Evolutionary conservation across 2,888 invertebrate genomes (phyloP), one percentile per base, ranked within the genome.

Genomic region (Drosophila putrida): DNA sequence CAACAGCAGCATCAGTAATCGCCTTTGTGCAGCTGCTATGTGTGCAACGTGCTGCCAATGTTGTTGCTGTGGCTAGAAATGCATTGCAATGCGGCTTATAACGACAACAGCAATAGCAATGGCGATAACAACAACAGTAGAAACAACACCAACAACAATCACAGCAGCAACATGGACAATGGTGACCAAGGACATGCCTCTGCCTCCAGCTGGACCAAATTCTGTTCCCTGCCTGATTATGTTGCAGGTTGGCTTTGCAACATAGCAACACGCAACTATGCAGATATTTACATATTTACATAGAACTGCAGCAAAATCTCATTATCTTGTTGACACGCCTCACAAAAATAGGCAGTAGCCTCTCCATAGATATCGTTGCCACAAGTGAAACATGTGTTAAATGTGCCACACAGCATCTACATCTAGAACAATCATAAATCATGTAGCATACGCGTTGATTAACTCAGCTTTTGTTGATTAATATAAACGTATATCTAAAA

Each of bases 321-420:
- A 86, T 88, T 84, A 83, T 80, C 77, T 65, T 80, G 83, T 82
- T 78, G 86, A 85, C 77, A 85, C 67, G 75, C 71, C 75, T 63
- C 64, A 33, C 20, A 54, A 78, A 85, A 88, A 63, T 59, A 58
- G 53, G 13, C 54, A 13, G 15, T 57, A 57, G 46, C n/a, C n/a
- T 15, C n/a, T 11, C 10, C n/a, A 38, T 58, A 9, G n/a, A 27
- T 25, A 9, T 27, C 13, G 11, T 39, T n/a, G 35, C 27, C 44
- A 27, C 25, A 55, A 54, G 41, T 43, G 44, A 11, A 71, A 67
- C 75, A 75, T 72, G 68, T 73, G 73, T 60, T 78, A 50, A 72
- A 71, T 58, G 77, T 9, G 57, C 28, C 71, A 70, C 67, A 61
- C 11, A 11, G 33, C 43, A 53, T 41, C 46, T 20, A 36, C 65